Evolutionary conservation across 2,888 invertebrate species (phyloP).

Genomic region (Sacculina carcini): DNA sequence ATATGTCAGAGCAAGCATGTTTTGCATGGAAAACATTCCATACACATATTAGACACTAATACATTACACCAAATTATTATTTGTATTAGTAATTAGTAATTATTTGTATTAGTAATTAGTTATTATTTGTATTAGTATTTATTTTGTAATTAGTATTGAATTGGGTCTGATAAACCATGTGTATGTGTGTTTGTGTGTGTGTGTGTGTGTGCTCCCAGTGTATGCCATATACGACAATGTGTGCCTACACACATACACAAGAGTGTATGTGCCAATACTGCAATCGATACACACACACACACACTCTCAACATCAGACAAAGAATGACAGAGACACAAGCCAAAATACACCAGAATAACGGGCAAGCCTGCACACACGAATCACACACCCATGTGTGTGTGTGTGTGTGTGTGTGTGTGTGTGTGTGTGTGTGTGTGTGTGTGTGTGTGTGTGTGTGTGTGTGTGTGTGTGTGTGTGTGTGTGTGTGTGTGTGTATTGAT

Average conservation of each 20-base stretch:
- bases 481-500: too few species aligned
- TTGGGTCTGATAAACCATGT: background rate
- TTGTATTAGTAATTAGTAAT: background rate
- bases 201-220: background rate
- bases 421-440: too few species aligned
- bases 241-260: constrained; percentile 1
- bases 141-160: background rate
- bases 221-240: background rate
- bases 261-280: background rate
- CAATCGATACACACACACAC: background rate
- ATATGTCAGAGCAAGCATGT: background rate
- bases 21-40: too few species aligned
- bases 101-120: background rate
- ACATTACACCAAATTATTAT: background rate
- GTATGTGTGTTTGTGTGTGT: background rate
- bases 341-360: too few species aligned
- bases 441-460: too few species aligned
- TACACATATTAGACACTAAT: too few species aligned
- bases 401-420: too few species aligned
- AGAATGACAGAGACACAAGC: too few species aligned
- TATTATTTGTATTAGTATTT: background rate
- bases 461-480: too few species aligned
- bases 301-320: too few species aligned
- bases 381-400: too few species aligned
- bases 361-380: too few species aligned